Percentiles rank a stretch among this genome's conserved stretches.
phyloP scores from a whole-genome alignment of 2,888 invertebrate species.

The Julus scanicus region DNA sequence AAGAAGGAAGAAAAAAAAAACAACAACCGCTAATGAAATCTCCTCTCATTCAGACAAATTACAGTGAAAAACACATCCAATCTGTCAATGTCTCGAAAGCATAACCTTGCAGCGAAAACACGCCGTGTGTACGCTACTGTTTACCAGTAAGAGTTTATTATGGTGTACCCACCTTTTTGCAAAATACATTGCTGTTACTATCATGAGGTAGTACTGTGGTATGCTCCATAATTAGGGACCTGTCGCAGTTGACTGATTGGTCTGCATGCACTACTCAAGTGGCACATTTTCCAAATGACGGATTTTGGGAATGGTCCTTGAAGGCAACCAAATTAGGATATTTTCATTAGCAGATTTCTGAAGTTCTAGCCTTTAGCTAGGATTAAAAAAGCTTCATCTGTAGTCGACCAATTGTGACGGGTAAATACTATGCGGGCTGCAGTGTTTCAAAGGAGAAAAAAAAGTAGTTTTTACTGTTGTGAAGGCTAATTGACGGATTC shows the following conservation, averaged over 20 bases:
- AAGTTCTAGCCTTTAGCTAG: background rate
- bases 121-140: background rate
- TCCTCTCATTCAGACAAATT: background rate
- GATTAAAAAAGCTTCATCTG: background rate
- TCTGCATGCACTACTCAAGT: background rate
- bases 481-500: slow-evolving; percentile 1
- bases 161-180: background rate
- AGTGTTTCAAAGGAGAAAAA: background rate
- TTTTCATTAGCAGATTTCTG: background rate
- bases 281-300: background rate
- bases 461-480: background rate
- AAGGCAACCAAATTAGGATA: background rate
- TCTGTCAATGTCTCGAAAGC: background rate
- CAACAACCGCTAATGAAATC: background rate
- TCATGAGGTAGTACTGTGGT: background rate
- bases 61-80: background rate
- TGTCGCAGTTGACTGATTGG: background rate
- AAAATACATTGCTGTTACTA: background rate
- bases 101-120: background rate
- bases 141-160: background rate
- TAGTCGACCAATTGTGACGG: background rate
- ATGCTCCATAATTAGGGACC: background rate
- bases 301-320: background rate
- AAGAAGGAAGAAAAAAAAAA: background rate
- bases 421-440: background rate